Evolutionary conservation across 2,113 vertebrate genomes (phyloP).

Genomic region (Epinephelus fuscoguttatus): DNA sequence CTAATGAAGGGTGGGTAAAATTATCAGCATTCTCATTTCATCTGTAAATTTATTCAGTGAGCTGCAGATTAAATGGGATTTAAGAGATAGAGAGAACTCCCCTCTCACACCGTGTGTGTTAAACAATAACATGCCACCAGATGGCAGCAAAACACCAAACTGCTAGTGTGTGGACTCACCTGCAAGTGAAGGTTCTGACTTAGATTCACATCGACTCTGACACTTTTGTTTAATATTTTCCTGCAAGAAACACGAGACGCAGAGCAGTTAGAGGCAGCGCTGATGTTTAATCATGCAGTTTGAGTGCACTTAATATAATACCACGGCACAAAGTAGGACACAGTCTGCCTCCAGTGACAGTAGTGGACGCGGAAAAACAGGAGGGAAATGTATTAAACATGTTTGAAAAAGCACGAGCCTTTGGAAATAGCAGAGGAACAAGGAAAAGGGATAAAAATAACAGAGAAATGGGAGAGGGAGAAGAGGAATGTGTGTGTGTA

Average conservation of each 20-base stretch:
- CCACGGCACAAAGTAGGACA: conserved; percentile 13
- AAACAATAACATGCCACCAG: conserved; percentile 47
- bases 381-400: conserved; percentile 33
- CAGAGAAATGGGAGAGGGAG: background rate
- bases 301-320: background rate
- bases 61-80: conserved; percentile 1
- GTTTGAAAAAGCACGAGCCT: conserved; percentile 17
- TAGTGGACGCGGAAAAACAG: conserved; percentile 18
- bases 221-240: conserved; percentile 52
- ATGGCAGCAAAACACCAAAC: conserved; percentile 60
- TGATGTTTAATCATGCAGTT: conserved; percentile 3
- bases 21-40: background rate
- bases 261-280: background rate
- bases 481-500: conserved; percentile 40
- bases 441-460: conserved; percentile 65
- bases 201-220: background rate
- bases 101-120: background rate
- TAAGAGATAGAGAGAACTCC: background rate
- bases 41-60: conserved; percentile 9
- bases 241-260: conserved; percentile 49
- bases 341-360: background rate
- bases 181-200: conserved; percentile 63
- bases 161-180: conserved; percentile 50
- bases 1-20: background rate
- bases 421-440: conserved; percentile 46